phyloP scores from a whole-genome alignment of 2,888 invertebrate genomes.

The Pyrrhosoma nymphula region DNA sequence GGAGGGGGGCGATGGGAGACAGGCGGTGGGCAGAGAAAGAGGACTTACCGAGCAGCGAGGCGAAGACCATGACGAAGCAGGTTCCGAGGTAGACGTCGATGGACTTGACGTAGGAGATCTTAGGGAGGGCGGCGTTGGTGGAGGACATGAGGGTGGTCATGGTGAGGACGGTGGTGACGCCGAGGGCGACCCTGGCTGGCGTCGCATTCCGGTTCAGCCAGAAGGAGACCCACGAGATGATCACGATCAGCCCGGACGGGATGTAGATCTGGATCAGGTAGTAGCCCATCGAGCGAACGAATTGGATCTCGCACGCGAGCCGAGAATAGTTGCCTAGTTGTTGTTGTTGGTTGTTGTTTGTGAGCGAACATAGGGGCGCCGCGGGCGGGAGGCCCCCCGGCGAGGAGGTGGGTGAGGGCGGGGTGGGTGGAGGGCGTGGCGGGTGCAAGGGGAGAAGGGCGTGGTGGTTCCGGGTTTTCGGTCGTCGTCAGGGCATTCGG shows the following conservation, averaged over 20 bases:
- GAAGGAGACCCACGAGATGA: conserved; percentile 98
- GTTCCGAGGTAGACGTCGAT: conserved; percentile 98
- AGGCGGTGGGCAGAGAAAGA: conserved; percentile 71
- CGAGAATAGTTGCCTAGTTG: conserved; percentile 95
- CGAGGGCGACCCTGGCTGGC: conserved; percentile 94
- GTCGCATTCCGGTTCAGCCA: conserved; percentile 98
- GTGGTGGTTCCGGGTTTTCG: conserved; percentile 67
- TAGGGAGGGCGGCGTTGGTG: conserved; percentile 97
- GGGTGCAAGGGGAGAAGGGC: conserved; percentile 74
- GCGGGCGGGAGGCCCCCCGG: conserved; percentile 61
- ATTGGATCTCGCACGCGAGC: conserved; percentile 97
- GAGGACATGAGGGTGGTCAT: conserved; percentile 99
- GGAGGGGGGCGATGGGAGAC: conserved; percentile 42
- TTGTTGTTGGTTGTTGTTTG: conserved; percentile 10
- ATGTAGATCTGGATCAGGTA: conserved; percentile 99
- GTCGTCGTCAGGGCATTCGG: conserved; percentile 58
- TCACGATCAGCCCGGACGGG: conserved; percentile 97
- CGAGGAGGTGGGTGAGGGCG: conserved; percentile 71
- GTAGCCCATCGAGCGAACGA: conserved; percentile 98
- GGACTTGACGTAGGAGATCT: conserved; percentile 98
- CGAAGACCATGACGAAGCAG: conserved; percentile 99
- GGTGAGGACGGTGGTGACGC: conserved; percentile 97
- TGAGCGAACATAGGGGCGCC: conserved; percentile 46
- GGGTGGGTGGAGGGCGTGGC: conserved; percentile 79
- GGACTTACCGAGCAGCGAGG: conserved; percentile 93